Percentiles rank a stretch among this genome's conserved stretches.
These are phyloP conservation scores for Colletes collaris DNA, from an alignment of 2,888 invertebrate species.

Conservation along the genomic window DNA sequence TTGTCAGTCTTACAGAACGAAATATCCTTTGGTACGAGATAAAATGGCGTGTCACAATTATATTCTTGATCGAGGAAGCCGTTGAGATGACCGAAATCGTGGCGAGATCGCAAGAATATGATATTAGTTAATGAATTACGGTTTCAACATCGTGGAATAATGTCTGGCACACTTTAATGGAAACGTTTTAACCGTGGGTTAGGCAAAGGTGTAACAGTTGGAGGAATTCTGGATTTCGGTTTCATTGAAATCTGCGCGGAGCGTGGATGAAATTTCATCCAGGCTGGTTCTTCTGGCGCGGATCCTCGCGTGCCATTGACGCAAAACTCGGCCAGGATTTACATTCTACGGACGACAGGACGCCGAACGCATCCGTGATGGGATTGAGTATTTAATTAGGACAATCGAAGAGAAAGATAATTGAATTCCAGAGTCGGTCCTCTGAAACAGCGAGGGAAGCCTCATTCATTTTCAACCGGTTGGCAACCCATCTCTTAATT, in stretches of 20 bases:
- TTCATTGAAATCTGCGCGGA: neutral
- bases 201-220: too few relatives aligned
- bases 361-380: constrained; percentile 63
- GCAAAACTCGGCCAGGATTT: constrained; percentile 52
- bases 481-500: constrained; percentile 74
- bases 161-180: too few relatives aligned
- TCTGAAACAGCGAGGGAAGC: constrained; percentile 52
- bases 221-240: too few relatives aligned
- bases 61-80: too few relatives aligned
- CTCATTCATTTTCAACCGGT: constrained; percentile 45
- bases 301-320: constrained; percentile 37
- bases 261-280: constrained; percentile 24
- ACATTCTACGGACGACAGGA: constrained; percentile 56
- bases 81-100: too few relatives aligned
- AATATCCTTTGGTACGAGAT: too few relatives aligned
- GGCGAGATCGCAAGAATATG: too few relatives aligned
- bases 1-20: too few relatives aligned
- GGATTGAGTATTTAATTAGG: constrained; percentile 78
- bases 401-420: constrained; percentile 74
- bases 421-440: constrained; percentile 72
- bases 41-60: too few relatives aligned
- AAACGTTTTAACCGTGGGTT: too few relatives aligned
- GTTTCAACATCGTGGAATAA: too few relatives aligned
- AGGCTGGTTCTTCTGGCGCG: constrained; percentile 3
- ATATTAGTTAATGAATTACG: too few relatives aligned